Base-by-base conservation (phyloP, 1,140 invertebrate genomes). In the Pseudoatta argentina region DNA sequence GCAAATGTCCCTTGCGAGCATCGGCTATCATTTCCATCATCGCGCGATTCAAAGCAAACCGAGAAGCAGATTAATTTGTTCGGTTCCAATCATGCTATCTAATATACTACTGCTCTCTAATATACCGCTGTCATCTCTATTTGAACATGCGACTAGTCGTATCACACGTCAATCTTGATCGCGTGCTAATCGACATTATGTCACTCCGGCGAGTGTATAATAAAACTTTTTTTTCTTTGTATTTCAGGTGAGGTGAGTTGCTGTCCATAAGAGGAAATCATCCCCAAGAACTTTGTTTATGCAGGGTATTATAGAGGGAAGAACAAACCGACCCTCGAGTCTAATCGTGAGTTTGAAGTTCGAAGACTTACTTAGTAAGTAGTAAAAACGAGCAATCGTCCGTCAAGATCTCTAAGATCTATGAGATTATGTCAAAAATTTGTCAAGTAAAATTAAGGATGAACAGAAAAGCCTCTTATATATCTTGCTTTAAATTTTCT, bases 201-300 rank as follows among this genome's bases (percentile, higher is more conserved):
- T 39, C 55, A n/a, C 55, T 14, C 14, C 16, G 3, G 10, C 30
- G 48, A n/a, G 10, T n/a, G 64, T 63, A 10, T 61, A 83, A 75
- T 83, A 83, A 82, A 83, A 83, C 39, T 39, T 34, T 7, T 18
- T 59, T 53, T 10, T 57, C 21, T 82, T 82, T 83, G n/a, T 75
- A 24, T 61, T 83, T 34, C 69, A 83, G 79, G 63, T 67, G 10
- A 73, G 21, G 61, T 34, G 48, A 79, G 14, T 27, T 3, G 77
- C 14, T 24, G 27, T 12, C 27, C 8, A 12, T 27, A 53, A 27
- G 16, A 34, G 55, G 30, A 55, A 39, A 66, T n/a, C n/a, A 7
- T n/a, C 27, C 12, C 8, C 63, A 14, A 59, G 21, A 44, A 44
- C 57, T 57, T 30, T 27, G 44, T 79, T 79, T 79, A 79, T 79